A percentile compares a stretch with the other conserved stretches of the same genome.
These are phyloP conservation scores for Xanthorhoe designata DNA, from an alignment of 2,888 invertebrate species.

Conservation along the genomic window DNA sequence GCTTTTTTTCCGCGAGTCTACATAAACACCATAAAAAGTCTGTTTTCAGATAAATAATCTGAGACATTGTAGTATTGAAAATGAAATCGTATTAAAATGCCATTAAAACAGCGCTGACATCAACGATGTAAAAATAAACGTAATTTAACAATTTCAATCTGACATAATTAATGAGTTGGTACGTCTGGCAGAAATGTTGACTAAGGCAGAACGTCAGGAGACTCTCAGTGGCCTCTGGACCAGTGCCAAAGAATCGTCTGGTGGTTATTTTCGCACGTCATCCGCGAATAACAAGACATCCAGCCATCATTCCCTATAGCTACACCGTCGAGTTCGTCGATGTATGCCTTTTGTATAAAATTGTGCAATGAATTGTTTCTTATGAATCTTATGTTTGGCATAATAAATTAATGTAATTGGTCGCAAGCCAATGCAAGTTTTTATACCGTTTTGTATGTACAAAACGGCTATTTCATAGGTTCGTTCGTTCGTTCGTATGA, in stretches of 20 bases:
- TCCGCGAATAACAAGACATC: constrained; percentile 72
- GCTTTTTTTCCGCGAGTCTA: no score
- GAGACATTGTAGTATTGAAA: not conserved
- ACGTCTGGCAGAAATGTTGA: constrained; percentile 54
- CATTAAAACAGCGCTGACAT: constrained; percentile 33
- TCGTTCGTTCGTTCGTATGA: no score
- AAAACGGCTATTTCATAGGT: no score
- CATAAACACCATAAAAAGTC: no score
- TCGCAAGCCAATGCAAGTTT: not conserved
- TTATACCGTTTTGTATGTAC: no score
- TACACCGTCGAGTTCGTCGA: not conserved
- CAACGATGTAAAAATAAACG: constrained; percentile 32
- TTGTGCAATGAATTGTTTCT: constrained; percentile 15
- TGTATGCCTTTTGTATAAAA: constrained; percentile 14
- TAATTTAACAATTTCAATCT: constrained; percentile 38
- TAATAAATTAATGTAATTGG: not conserved
- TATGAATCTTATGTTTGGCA: not conserved
- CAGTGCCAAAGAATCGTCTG: constrained; percentile 74
- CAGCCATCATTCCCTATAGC: constrained; percentile 29
- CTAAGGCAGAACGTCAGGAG: constrained; percentile 62
- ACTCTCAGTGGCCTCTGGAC: constrained; percentile 76
- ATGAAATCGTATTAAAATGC: constrained; percentile 12
- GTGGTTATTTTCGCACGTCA: constrained; percentile 80
- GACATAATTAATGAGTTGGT: constrained; percentile 44
- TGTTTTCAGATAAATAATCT: not conserved